Evolutionary conservation across 1,140 invertebrate species (phyloP).

Genomic region (Drosophila pseudoobscura): DNA sequence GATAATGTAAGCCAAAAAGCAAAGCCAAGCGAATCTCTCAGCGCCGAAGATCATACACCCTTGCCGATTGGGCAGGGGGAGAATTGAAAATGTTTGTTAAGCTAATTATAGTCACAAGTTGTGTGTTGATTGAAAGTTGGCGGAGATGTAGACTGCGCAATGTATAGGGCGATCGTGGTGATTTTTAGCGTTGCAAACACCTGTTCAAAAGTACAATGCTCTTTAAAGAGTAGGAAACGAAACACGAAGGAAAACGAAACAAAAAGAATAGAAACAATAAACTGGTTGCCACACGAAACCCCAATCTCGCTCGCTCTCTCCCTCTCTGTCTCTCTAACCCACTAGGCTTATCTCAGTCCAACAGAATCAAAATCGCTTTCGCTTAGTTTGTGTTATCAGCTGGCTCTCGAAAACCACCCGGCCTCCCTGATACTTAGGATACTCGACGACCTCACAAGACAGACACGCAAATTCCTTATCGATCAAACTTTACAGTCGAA

Average conservation of each 20-base stretch:
- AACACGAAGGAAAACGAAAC: too few relatives aligned
- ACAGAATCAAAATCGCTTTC: constrained; percentile 57
- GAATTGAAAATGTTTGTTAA: too few relatives aligned
- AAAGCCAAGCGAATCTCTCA: neutral
- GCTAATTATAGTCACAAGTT: too few relatives aligned
- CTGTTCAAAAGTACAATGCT: too few relatives aligned
- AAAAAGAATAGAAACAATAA: neutral
- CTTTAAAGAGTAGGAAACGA: too few relatives aligned
- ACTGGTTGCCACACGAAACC: constrained; percentile 22
- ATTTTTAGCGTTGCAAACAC: too few relatives aligned
- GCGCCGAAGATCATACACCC: too few relatives aligned
- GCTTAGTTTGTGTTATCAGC: constrained; percentile 49
- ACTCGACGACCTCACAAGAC: constrained; percentile 15
- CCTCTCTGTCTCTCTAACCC: constrained; percentile 1
- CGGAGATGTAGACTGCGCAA: too few relatives aligned
- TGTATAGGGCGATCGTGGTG: too few relatives aligned
- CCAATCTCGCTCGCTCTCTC: neutral
- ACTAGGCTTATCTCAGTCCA: constrained; percentile 46
- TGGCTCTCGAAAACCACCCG: constrained; percentile 20
- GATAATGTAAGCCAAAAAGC: constrained; percentile 61
- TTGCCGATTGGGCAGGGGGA: too few relatives aligned
- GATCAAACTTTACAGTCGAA: constrained; percentile 71
- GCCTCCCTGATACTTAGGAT: constrained; percentile 7
- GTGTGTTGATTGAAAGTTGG: too few relatives aligned
- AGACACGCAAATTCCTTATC: constrained; percentile 75